phyloP scores from a whole-genome alignment of 2,113 vertebrate species.

The Sturnus vulgaris region DNA sequence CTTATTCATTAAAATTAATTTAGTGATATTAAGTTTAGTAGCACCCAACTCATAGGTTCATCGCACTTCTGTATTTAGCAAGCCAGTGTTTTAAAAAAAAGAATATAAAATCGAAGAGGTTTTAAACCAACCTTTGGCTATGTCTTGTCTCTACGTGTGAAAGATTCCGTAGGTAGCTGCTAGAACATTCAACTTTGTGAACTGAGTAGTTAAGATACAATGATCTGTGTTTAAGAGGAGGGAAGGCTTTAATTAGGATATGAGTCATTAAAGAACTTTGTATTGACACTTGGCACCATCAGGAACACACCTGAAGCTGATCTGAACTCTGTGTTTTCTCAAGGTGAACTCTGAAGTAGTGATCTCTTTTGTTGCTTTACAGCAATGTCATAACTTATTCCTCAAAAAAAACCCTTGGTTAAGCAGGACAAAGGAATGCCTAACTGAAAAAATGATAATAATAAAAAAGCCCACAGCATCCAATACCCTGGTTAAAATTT shows the following conservation, averaged over 20 bases:
- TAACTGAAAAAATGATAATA: not conserved
- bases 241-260: slow-evolving; percentile 16
- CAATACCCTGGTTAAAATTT: not conserved
- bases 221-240: not conserved
- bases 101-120: not conserved
- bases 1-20: not conserved
- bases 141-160: not conserved
- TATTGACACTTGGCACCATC: not conserved
- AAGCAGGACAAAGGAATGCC: not conserved
- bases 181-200: not conserved
- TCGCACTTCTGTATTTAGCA: not conserved
- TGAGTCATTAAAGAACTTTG: not conserved
- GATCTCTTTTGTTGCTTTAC: not conserved
- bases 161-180: not conserved
- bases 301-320: not conserved
- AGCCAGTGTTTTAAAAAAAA: not conserved
- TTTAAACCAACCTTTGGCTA: not conserved
- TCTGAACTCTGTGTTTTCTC: not conserved
- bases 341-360: not conserved
- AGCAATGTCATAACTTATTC: not conserved
- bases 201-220: not conserved
- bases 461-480: fast-evolving
- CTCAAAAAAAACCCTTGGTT: not conserved
- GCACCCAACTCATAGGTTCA: not conserved
- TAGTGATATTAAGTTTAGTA: not conserved